Evolutionary conservation across 2,797 vertebrate species (phyloP), one percentile per base, ranked within the genome.

Genomic region (Garrulus glandarius): DNA sequence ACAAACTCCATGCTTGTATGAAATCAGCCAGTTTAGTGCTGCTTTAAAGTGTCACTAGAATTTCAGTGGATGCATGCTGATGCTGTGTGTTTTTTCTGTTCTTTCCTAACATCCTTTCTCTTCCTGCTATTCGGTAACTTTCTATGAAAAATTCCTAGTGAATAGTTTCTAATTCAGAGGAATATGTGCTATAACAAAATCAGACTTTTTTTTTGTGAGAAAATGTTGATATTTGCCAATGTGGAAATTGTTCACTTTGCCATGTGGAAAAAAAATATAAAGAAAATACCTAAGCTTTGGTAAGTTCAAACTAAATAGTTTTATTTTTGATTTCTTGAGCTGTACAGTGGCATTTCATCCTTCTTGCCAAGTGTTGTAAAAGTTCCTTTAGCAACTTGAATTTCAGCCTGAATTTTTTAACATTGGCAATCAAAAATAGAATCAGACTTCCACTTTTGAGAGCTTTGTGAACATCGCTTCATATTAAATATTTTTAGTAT

Each of bases 291-390:
- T 71, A 78, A 81, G 24, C 39, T 84, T 88, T 65, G 41, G 8
- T 37, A 69, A 69, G 30, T 72, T 87, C 43, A 76, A 84, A 53
- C 46, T 36, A 69, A 92, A 67, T 59, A 81, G 75, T 68, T 78
- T 49, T 78, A 32, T 86, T 85, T 96, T 88, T 94, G 37, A 61
- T 88, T 93, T 96, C 70, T 88, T 90, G 72, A 86, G 77, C 67
- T 69, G 74, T 90, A 92, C 96, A 92, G 92, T 93, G 95, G 94
- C 94, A 90, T 96, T 94, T 92, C 52, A 63, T 84, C 20, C 59
- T 36, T 79, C 44, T 30, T 75, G 90, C 94, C 93, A 97, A 93
- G 53, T 46, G 77, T 70, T 89, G 70, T 93, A 88, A 84, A 95
- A 82, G 65, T 94, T 93, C 47, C 75, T 95, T 84, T 72, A 82